phyloP scores from a whole-genome alignment of 2,888 invertebrate species.

The Dichetophora obliterata region DNA sequence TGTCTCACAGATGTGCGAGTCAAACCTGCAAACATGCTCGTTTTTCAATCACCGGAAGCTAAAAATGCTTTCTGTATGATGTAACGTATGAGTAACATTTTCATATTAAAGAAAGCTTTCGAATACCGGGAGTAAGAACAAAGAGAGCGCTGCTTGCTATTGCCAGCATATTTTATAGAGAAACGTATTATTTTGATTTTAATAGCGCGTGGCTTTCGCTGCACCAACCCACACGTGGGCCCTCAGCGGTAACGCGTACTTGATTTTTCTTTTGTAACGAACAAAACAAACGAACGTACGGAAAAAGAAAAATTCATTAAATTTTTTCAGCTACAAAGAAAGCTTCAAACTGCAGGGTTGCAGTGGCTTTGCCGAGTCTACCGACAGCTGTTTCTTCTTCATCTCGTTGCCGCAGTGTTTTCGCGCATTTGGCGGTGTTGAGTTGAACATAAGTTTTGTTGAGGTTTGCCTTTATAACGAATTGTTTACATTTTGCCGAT shows the following conservation, averaged over 20 bases:
- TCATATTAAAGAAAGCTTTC: neutral
- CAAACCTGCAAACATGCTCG: too few species aligned
- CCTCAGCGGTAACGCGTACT: neutral
- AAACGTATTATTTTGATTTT: neutral
- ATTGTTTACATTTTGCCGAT: conserved; percentile 45
- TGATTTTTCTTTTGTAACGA: too few species aligned
- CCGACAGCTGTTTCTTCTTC: neutral
- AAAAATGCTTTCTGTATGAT: too few species aligned
- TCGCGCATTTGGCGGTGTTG: conserved; percentile 14
- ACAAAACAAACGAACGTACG: too few species aligned
- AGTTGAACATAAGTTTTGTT: conserved; percentile 48
- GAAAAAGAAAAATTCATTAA: too few species aligned
- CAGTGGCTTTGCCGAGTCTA: too few species aligned
- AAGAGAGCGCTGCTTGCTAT: neutral
- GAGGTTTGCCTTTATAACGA: conserved; percentile 44
- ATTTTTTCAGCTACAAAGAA: too few species aligned
- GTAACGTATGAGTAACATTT: conserved; percentile 19
- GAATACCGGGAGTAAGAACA: neutral
- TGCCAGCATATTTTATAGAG: neutral
- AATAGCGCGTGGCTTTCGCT: neutral
- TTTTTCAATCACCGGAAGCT: too few species aligned
- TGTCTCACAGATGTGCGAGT: too few species aligned
- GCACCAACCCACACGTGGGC: neutral
- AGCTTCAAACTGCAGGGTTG: too few species aligned
- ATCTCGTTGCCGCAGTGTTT: conserved; percentile 8